Conservation (phyloP, 2,113 vertebrate genomes). For the Varanus salvator region DNA sequence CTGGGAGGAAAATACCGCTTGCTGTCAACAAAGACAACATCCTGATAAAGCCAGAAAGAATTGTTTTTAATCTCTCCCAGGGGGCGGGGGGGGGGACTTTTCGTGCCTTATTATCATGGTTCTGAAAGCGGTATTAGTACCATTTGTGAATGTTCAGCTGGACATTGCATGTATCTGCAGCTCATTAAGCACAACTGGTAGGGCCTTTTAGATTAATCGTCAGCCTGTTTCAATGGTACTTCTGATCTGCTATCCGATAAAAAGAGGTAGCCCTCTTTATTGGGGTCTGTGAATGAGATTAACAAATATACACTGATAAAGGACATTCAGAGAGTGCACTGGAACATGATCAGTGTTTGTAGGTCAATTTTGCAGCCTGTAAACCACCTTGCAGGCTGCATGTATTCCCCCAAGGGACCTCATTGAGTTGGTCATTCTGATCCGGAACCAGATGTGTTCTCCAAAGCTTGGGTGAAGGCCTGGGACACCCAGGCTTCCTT, state of each 20-base stretch:
- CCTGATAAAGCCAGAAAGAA: slow-evolving; percentile 42
- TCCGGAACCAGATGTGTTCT: neutral
- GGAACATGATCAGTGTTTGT: neutral
- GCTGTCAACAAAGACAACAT: slow-evolving; percentile 18
- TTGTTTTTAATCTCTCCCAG: slow-evolving; percentile 5
- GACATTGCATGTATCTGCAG: slow-evolving; percentile 7
- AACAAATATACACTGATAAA: slow-evolving; percentile 4
- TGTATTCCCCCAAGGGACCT: neutral
- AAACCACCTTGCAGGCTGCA: fast-evolving
- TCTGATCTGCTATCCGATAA: slow-evolving; percentile 16
- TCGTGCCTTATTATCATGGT: neutral
- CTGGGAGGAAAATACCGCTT: slow-evolving; percentile 29
- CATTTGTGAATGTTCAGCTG: slow-evolving; percentile 16
- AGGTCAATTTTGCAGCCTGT: neutral
- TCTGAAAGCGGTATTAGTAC: slow-evolving; percentile 18
- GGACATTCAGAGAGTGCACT: neutral
- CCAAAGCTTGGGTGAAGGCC: neutral
- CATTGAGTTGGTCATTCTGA: neutral
- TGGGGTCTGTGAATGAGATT: neutral
- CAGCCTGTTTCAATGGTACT: neutral
- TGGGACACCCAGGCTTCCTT: neutral
- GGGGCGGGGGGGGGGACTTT: neutral
- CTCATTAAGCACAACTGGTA: fast-evolving
- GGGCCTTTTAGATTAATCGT: slow-evolving; percentile 6
- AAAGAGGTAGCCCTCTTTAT: neutral